Conservation (phyloP, 2,113 vertebrate species). For the Carlito syrichta region DNA sequence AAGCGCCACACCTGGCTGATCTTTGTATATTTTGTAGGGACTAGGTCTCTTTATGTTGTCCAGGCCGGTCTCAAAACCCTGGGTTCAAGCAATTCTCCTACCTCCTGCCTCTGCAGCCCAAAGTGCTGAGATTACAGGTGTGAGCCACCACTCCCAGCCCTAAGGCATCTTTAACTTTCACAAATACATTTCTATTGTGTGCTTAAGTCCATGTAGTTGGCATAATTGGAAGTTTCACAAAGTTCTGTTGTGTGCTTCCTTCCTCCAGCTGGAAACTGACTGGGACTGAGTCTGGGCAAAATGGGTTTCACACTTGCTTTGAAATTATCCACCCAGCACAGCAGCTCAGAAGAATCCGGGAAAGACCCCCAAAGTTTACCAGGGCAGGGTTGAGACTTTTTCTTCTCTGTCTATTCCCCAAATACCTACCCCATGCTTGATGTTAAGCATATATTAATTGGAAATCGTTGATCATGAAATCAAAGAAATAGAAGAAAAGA, state of each 20-base stretch:
- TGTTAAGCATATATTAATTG: constrained; percentile 12
- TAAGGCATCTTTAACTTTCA: neutral
- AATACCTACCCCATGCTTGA: neutral
- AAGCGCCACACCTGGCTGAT: no score
- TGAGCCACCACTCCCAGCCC: no score
- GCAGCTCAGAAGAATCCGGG: neutral
- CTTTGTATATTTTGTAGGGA: no score
- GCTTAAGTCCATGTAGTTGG: neutral
- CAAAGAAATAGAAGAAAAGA: neutral
- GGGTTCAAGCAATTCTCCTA: no score
- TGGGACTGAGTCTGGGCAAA: neutral
- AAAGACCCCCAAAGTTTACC: neutral
- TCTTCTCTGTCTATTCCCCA: neutral
- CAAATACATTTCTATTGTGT: neutral
- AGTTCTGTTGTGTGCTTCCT: neutral
- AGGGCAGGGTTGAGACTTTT: neutral
- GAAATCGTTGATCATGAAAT: neutral
- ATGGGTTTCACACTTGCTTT: neutral
- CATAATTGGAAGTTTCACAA: neutral
- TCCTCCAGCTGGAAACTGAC: neutral
- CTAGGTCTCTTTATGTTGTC: no score
- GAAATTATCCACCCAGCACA: neutral
- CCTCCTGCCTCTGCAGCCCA: no score
- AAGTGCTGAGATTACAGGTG: no score
- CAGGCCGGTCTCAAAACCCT: no score